Conservation (phyloP, 2,888 invertebrate species). For the Crioceris asparagi region DNA sequence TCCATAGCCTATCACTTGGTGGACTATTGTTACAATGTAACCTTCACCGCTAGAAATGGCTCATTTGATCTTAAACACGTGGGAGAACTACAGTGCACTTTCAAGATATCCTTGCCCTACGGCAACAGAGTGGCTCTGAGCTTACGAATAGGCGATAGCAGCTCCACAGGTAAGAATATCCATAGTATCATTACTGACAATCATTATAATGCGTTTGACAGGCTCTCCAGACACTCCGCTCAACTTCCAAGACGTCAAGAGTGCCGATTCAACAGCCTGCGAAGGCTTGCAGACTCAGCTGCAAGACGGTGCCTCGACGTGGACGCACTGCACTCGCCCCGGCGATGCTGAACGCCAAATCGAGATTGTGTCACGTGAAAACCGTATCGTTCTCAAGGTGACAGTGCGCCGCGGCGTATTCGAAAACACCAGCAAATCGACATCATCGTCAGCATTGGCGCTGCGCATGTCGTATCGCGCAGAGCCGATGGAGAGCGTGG, state of each 20-base stretch:
- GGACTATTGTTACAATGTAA: conserved; percentile 62
- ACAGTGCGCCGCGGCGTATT: too few species aligned
- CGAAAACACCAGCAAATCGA: not conserved
- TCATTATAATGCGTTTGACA: not conserved
- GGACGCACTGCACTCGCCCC: conserved; percentile 50
- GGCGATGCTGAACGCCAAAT: conserved; percentile 48
- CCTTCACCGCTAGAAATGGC: conserved; percentile 52
- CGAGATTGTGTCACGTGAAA: conserved; percentile 49
- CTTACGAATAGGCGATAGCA: conserved; percentile 45
- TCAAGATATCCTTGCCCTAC: conserved; percentile 58
- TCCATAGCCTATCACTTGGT: conserved; percentile 55
- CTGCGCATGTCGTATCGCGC: conserved; percentile 54
- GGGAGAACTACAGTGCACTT: conserved; percentile 52
- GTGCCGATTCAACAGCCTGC: conserved; percentile 38
- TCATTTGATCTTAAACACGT: conserved; percentile 54
- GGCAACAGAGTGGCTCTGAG: conserved; percentile 56
- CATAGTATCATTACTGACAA: not conserved
- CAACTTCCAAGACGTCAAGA: conserved; percentile 19
- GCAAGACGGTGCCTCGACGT: conserved; percentile 46
- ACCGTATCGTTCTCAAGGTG: conserved; percentile 42
- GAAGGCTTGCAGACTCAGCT: conserved; percentile 48
- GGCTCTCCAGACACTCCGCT: conserved; percentile 19
- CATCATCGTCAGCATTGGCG: conserved; percentile 15
- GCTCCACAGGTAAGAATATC: conserved; percentile 22
- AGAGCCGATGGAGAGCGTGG: conserved; percentile 48